These are phyloP conservation scores for Netelia inedita DNA, from an alignment of 2,888 invertebrate genomes.

Conservation along the genomic window DNA sequence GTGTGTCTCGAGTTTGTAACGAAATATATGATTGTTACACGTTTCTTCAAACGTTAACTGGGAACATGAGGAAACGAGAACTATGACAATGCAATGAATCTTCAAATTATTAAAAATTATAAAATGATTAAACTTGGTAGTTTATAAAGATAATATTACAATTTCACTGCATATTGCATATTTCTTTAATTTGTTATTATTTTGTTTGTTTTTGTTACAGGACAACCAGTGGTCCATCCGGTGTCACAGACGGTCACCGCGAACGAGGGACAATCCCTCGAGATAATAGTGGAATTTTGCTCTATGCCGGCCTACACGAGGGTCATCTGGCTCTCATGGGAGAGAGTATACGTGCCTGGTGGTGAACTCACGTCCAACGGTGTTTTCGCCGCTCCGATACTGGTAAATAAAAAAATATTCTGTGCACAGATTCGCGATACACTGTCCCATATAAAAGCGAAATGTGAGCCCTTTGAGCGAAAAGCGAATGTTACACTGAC, in stretches of 20 bases:
- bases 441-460: neutral
- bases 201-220: conserved; percentile 84
- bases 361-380: conserved; percentile 84
- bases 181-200: conserved; percentile 45
- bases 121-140: too few relatives aligned
- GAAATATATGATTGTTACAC: too few relatives aligned
- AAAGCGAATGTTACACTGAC: too few relatives aligned
- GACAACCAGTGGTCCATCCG: conserved; percentile 89
- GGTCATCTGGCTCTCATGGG: conserved; percentile 88
- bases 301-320: conserved; percentile 90
- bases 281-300: conserved; percentile 91
- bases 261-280: conserved; percentile 89
- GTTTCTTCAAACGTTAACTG: too few relatives aligned
- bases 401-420: conserved; percentile 54
- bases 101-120: too few relatives aligned
- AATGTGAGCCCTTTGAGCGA: neutral
- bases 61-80: too few relatives aligned
- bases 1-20: too few relatives aligned
- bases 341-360: conserved; percentile 86
- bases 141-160: too few relatives aligned
- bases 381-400: conserved; percentile 70
- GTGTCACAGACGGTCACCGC: conserved; percentile 89
- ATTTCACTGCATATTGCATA: neutral
- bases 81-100: too few relatives aligned
- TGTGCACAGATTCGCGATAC: conserved; percentile 30